Conservation (phyloP, 2,797 vertebrate genomes). For the Florisuga fusca region DNA sequence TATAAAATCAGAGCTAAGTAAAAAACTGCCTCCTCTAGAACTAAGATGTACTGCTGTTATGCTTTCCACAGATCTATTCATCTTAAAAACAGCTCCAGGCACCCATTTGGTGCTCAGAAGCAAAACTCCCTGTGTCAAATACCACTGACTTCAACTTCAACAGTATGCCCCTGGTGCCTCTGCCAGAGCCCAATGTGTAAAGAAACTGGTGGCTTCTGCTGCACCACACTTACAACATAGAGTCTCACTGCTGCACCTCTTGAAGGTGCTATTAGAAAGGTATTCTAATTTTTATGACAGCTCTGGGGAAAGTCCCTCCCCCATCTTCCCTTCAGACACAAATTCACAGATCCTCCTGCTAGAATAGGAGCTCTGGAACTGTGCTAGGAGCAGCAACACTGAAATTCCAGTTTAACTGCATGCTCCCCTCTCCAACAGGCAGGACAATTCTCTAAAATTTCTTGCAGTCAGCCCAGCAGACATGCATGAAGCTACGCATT, state of each 20-base stretch:
- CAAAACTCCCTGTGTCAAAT: not conserved
- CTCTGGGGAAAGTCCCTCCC: not conserved
- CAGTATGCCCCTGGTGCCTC: not conserved
- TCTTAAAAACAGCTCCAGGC: slow-evolving; percentile 28
- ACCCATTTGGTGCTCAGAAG: not conserved
- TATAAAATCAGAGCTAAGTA: not conserved
- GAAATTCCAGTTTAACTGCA: not conserved
- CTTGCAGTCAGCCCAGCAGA: not conserved
- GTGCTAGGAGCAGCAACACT: not conserved
- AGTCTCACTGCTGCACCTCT: not conserved
- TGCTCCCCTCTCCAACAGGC: not conserved
- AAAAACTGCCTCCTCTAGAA: slow-evolving; percentile 32
- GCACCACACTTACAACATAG: not conserved
- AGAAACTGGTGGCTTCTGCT: not conserved
- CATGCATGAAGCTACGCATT: not conserved
- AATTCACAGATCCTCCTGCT: not conserved
- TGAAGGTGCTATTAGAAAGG: slow-evolving; percentile 31
- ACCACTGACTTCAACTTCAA: not conserved
- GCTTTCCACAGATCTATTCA: slow-evolving; percentile 16
- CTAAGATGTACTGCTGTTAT: not conserved
- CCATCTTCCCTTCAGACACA: not conserved
- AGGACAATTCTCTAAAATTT: not conserved
- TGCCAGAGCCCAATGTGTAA: not conserved
- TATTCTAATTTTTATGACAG: not conserved
- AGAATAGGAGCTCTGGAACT: not conserved